Base-by-base conservation (phyloP, 2,113 vertebrate genomes). In the Polypterus senegalus region DNA sequence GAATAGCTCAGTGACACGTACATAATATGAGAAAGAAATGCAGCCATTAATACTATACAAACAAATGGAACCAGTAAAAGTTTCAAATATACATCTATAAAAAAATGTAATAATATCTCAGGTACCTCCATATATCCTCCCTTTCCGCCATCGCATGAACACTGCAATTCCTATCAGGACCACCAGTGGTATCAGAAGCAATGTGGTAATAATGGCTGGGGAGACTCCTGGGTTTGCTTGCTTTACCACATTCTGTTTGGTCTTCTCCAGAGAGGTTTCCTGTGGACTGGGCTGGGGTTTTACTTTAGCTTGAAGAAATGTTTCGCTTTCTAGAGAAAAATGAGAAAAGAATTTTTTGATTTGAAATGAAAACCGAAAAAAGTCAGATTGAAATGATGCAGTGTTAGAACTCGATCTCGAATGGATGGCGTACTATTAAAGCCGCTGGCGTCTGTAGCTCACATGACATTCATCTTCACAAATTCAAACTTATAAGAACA, bases 121-220 rank as follows among this genome's bases (percentile, higher is more conserved):
- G 66, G 77, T 87, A 87, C 81, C 85, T 83, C 80, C 78, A 80
- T 79, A 90, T 76, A 69, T 79, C 81, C 88, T 78, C 75, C 82
- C 82, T 72, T 91, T 98, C 70, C 79, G 93, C 91, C 91, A 96
- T 69, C 83, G 86, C 77, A 97, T 84, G 73, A 92, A 92, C 59
- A 85, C 62, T 45, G 83, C 86, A 63, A 91, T 79, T 68, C 82
- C 77, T 66, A 94, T 68, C 72, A 97, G 82, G 59, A 90, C 66
- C 77, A 85, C 71, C 71, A 94, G 67, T 45, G 93, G 93, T 61
- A 95, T 76, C 61, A 91, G 80, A 67, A 98, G 88, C 66, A 98
- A 86, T 54, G 87, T 85, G 69, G 88, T 94, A 79, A 97, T 84
- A 69, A 96, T 72, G 63, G 86, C 79, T 43, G 92, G 77, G 3